Conservation (phyloP, 2,888 invertebrate genomes). For the Toxonevra muliebris region DNA sequence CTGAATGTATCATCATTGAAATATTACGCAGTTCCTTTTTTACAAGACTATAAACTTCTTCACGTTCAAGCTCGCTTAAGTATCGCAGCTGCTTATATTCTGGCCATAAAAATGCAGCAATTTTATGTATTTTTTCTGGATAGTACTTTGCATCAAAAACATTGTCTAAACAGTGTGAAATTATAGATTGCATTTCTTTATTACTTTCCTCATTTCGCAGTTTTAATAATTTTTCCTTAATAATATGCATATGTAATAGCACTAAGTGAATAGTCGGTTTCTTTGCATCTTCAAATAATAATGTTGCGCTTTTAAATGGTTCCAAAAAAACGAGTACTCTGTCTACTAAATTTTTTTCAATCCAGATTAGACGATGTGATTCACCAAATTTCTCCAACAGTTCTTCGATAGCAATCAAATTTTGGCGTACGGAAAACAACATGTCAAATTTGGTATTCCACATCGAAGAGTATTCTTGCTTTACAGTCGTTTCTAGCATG, state of each 20-base stretch:
- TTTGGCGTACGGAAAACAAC: not conserved
- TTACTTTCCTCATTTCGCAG: constrained; percentile 1
- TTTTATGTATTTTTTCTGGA: constrained; percentile 15
- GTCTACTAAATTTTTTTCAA: not conserved
- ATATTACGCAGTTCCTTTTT: constrained; percentile 2
- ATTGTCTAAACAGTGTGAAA: constrained; percentile 9
- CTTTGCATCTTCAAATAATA: constrained; percentile 1
- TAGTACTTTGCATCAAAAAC: constrained; percentile 9
- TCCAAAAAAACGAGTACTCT: not conserved
- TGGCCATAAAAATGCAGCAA: constrained; percentile 25
- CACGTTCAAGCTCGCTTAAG: constrained; percentile 7
- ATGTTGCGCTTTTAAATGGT: not conserved
- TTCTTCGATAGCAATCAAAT: not conserved
- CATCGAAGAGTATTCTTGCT: not conserved
- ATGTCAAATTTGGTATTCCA: not conserved
- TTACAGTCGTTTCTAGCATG: not conserved
- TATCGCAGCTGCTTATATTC: constrained; percentile 22
- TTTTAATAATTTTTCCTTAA: constrained; percentile 12
- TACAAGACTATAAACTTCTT: constrained; percentile 7
- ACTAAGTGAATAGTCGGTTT: constrained; percentile 16
- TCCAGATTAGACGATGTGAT: not conserved
- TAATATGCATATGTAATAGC: constrained; percentile 17
- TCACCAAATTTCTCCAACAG: not conserved
- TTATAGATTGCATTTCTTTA: not conserved
- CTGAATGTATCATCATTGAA: not conserved